These are phyloP conservation scores for Anser cygnoides DNA, from an alignment of 2,113 vertebrate species.

Conservation along the genomic window DNA sequence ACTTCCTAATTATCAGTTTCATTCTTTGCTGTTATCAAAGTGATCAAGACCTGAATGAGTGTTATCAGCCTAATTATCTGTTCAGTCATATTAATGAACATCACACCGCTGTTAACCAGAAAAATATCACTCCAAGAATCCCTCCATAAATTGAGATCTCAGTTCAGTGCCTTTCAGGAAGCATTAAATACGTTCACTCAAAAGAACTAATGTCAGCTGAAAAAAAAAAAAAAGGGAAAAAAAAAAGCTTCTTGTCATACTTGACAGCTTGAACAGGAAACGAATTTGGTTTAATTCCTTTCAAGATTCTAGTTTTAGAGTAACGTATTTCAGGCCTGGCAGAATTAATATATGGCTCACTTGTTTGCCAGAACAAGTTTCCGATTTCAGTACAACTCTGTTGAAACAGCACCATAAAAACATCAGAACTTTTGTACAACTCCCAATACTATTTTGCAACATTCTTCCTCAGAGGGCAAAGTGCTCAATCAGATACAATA, in stretches of 20 bases:
- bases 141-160: not conserved
- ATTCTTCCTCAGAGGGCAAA: not conserved
- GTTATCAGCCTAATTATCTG: slow-evolving; percentile 14
- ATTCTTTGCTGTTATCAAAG: slow-evolving; percentile 8
- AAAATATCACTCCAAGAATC: not conserved
- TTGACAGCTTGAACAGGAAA: not conserved
- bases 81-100: not conserved
- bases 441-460: not conserved
- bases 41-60: slow-evolving; percentile 13
- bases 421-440: accelerated
- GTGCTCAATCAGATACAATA: not conserved
- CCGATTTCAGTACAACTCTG: not conserved
- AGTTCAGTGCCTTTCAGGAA: not conserved
- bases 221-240: not conserved
- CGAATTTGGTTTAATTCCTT: not conserved
- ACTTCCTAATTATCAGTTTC: slow-evolving; percentile 1
- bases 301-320: not conserved
- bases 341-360: not conserved
- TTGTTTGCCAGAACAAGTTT: not conserved
- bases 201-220: not conserved
- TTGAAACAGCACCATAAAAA: not conserved
- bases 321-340: not conserved
- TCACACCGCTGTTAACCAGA: not conserved
- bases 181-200: not conserved
- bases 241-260: not conserved